Evolutionary conservation across 2,797 vertebrate species (phyloP), one percentile per base, ranked within the genome.

Genomic region (Malacoctenus gilli): DNA sequence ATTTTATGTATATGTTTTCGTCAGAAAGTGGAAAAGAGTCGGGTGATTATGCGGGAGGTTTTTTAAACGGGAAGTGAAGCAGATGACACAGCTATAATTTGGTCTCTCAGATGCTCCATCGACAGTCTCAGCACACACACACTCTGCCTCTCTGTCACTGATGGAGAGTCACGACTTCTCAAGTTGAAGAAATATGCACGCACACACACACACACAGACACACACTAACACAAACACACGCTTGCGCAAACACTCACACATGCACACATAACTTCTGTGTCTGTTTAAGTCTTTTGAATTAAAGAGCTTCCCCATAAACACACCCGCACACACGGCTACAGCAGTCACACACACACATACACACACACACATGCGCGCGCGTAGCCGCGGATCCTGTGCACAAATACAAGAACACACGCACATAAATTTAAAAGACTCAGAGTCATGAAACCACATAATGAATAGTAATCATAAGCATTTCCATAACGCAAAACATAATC

Each of bases 41-140:
- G 67, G 69, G 57, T 81, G 75, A 87, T 86, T 86, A 86, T 84
- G 72, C 80, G 68, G 65, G 65, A 54, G 67, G 19, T 81, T 82
- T 77, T 55, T 82, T 70, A 84, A 80, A 79, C 31, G 49, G 81
- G 78, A 85, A 83, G 61, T 77, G 72, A 86, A 83, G 87, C 84
- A 83, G 84, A 86, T 86, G 86, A 89, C 87, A 87, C 82, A 84
- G 81, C 85, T 84, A 85, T 86, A 87, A 89, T 89, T 86, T 84
- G 72, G 72, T 85, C 79, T 79, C 77, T 88, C 71, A 75, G 80
- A 84, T 84, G 80, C 84, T 88, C 81, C 77, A 88, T 86, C 80
- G 72, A 84, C 80, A 87, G 86, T 89, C 83, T 74, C 80, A 43
- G 81, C 86, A 85, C 86, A 86, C 83, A 60, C 82, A 86, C 83